Conservation (phyloP, 2,888 invertebrate species). For the Lycophotia porphyrea region DNA sequence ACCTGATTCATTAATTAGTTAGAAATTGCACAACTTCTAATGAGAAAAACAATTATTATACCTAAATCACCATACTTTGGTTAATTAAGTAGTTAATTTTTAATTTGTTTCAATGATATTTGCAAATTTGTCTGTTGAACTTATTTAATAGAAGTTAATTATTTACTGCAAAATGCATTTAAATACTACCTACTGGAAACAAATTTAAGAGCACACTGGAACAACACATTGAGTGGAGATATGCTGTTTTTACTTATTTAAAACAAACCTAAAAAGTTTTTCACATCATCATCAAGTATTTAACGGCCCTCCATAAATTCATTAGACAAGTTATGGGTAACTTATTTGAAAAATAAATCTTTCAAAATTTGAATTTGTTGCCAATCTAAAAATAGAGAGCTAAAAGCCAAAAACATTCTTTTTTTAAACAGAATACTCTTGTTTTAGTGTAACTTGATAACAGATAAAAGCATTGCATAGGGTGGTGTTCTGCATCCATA, state of each 20-base stretch:
- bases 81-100: not conserved
- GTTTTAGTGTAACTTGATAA: not conserved
- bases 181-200: not conserved
- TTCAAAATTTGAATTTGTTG: not conserved
- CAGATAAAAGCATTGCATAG: not conserved
- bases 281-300: not conserved
- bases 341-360: conserved; percentile 5
- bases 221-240: too few relatives aligned
- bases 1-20: conserved; percentile 23
- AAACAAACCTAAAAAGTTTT: not conserved
- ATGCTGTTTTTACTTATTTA: not conserved
- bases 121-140: not conserved
- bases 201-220: not conserved
- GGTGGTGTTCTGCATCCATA: not conserved
- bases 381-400: not conserved
- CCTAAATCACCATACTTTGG: conserved; percentile 3
- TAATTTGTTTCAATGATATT: conserved; percentile 5
- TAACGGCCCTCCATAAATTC: not conserved
- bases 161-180: not conserved
- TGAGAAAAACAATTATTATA: conserved; percentile 3
- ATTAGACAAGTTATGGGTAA: not conserved
- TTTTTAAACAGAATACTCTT: not conserved
- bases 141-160: not conserved
- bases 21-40: conserved; percentile 38
- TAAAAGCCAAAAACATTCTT: not conserved